Evolutionary conservation across 2,797 vertebrate species (phyloP).

Genomic region (Amblyraja radiata): DNA sequence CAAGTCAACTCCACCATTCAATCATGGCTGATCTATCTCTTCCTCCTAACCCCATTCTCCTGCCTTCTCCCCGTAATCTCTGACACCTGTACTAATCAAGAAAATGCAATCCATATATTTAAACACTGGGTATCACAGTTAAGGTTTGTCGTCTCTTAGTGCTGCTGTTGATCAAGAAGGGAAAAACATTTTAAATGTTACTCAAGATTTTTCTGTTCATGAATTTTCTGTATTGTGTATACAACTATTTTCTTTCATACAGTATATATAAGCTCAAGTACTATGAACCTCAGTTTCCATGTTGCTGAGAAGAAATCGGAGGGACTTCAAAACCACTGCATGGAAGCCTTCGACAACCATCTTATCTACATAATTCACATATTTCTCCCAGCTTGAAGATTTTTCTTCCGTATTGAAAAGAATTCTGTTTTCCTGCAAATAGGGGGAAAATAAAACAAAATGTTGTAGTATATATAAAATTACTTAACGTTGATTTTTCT

Average conservation of each 20-base stretch:
- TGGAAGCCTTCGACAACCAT: constrained; percentile 51
- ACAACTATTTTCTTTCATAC: not conserved
- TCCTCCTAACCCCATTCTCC: too few species aligned
- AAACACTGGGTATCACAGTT: not conserved
- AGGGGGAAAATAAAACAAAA: not conserved
- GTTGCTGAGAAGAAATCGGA: constrained; percentile 54
- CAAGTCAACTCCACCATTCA: too few species aligned
- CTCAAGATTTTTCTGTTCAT: not conserved
- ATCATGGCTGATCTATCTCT: too few species aligned
- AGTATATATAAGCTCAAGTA: not conserved
- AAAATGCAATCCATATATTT: too few species aligned
- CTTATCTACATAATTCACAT: constrained; percentile 45
- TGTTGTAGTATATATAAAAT: not conserved
- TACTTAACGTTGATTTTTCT: not conserved
- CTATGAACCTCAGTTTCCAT: constrained; percentile 49
- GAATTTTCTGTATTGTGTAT: not conserved
- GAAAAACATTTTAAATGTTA: not conserved
- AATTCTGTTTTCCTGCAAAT: constrained; percentile 58
- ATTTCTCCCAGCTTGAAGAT: constrained; percentile 48
- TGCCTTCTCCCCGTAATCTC: too few species aligned
- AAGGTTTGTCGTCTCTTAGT: not conserved
- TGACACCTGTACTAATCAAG: too few species aligned
- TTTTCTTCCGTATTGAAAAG: constrained; percentile 52
- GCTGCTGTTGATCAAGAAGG: not conserved
- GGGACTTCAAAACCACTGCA: constrained; percentile 47